Conservation (phyloP, 2,797 vertebrate genomes). For the Streptopelia turtur region DNA sequence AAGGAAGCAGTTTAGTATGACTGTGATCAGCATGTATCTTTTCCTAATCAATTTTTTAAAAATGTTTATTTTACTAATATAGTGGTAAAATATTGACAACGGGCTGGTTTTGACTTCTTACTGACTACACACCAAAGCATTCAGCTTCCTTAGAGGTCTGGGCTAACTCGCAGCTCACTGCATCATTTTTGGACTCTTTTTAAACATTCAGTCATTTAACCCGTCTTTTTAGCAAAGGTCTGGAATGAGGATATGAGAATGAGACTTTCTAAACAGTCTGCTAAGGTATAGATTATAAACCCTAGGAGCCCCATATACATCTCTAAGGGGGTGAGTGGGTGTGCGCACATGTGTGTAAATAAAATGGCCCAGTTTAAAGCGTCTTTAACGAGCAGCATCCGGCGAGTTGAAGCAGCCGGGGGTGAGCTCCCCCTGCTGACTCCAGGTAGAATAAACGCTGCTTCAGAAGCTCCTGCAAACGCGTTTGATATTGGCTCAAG, state of each 20-base stretch:
- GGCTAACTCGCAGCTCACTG: neutral
- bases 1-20: neutral
- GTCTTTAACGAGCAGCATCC: neutral
- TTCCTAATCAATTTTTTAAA: neutral
- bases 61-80: neutral
- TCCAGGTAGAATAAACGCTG: neutral
- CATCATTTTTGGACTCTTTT: neutral
- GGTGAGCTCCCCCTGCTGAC: slow-evolving; percentile 62
- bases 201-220: neutral
- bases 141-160: neutral
- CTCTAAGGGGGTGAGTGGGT: neutral
- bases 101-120: neutral
- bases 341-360: neutral
- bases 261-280: neutral
- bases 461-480: neutral
- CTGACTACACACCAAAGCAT: neutral
- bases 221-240: neutral
- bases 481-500: slow-evolving; percentile 63
- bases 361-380: slow-evolving; percentile 52
- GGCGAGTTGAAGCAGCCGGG: neutral
- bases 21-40: neutral
- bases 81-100: neutral
- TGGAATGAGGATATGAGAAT: neutral
- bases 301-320: neutral
- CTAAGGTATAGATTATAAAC: neutral